phyloP scores from a whole-genome alignment of 1,140 invertebrate genomes.

The Anoplolepis gracilipes region DNA sequence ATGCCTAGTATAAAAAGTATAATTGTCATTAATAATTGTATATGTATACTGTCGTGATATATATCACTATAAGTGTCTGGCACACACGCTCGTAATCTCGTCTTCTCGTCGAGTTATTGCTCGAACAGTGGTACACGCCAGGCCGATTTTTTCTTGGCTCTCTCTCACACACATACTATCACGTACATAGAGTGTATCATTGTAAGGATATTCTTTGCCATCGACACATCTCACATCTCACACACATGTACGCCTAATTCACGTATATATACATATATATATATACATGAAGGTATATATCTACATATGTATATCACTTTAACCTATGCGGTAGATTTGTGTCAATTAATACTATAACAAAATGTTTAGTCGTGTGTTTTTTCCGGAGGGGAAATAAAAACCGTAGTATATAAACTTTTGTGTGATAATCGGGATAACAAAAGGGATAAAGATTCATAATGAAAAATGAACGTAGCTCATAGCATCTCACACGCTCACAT shows the following conservation, averaged over 20 bases:
- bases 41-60: slow-evolving; percentile 62
- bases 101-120: slow-evolving; percentile 63
- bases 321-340: slow-evolving; percentile 74
- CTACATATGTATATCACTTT: slow-evolving; percentile 61
- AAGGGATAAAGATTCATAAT: slow-evolving; percentile 13
- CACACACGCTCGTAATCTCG: slow-evolving; percentile 50
- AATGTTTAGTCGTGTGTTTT: slow-evolving; percentile 71
- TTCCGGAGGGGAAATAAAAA: slow-evolving; percentile 34
- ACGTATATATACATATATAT: slow-evolving; percentile 33
- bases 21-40: slow-evolving; percentile 61
- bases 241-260: slow-evolving; percentile 25
- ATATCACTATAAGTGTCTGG: slow-evolving; percentile 39
- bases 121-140: slow-evolving; percentile 15
- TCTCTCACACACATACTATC: slow-evolving; percentile 47
- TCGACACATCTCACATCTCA: slow-evolving; percentile 19
- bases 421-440: slow-evolving; percentile 69
- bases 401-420: slow-evolving; percentile 70
- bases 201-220: slow-evolving; percentile 28
- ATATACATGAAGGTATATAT: slow-evolving; percentile 57
- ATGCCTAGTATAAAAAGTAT: slow-evolving; percentile 58
- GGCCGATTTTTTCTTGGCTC: slow-evolving; percentile 46
- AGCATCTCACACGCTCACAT: slow-evolving; percentile 53
- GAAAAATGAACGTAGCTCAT: slow-evolving; percentile 13
- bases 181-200: slow-evolving; percentile 23
- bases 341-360: slow-evolving; percentile 77